These are phyloP conservation scores for Rhinolophus sinicus DNA, from an alignment of 2,113 vertebrate species.

Conservation along the genomic window DNA sequence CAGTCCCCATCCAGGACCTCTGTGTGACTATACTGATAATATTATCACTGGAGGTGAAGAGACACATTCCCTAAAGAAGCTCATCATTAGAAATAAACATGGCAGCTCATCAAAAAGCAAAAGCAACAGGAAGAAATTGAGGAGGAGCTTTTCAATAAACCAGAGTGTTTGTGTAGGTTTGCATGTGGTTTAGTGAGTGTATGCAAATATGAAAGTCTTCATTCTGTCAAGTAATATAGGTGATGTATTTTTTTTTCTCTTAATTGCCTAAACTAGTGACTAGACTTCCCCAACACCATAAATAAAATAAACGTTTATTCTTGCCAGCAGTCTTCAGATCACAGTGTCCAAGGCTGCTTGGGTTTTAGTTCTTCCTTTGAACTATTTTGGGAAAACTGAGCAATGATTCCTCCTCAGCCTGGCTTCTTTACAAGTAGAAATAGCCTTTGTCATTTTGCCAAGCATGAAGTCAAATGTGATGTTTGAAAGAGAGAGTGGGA, in stretches of 20 bases:
- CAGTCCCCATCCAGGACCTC: constrained; percentile 77
- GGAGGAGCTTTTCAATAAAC: constrained; percentile 32
- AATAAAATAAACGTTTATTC: constrained; percentile 21
- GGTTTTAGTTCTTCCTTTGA: background rate
- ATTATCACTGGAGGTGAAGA: constrained; percentile 76
- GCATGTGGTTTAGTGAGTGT: background rate
- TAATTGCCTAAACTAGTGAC: background rate
- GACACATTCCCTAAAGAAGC: constrained; percentile 74
- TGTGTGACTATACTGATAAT: constrained; percentile 80
- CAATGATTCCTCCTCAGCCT: background rate
- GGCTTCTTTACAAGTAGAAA: constrained; percentile 14
- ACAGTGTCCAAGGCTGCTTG: background rate
- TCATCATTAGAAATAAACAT: constrained; percentile 78
- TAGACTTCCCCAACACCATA: background rate
- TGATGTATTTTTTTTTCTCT: background rate
- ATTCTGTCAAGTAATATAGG: background rate
- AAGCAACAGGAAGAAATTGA: constrained; percentile 33
- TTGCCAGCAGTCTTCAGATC: background rate
- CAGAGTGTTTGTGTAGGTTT: constrained; percentile 12
- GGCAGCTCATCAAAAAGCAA: constrained; percentile 72
- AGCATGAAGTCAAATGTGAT: constrained; percentile 5
- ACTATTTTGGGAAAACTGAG: constrained; percentile 19
- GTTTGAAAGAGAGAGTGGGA: background rate
- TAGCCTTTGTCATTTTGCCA: constrained; percentile 28
- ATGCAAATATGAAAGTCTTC: background rate